phyloP scores from a whole-genome alignment of 2,888 invertebrate species.

The Aproaerema taeniolella region DNA sequence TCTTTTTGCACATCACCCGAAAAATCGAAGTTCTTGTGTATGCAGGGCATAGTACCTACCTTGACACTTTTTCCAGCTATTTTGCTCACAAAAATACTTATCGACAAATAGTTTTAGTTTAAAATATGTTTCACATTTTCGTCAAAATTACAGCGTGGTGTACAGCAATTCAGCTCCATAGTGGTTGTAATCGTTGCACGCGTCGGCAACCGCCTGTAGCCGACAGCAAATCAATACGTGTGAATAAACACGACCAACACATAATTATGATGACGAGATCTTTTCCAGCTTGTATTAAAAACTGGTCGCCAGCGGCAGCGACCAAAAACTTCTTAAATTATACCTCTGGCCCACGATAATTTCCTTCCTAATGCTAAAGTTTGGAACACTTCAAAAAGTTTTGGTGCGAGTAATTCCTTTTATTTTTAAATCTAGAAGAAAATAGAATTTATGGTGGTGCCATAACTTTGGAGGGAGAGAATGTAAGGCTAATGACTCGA shows the following conservation, averaged over 20 bases:
- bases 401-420: conserved; percentile 39
- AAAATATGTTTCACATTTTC: not conserved
- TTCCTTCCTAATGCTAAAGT: conserved; percentile 60
- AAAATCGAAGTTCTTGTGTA: too few relatives aligned
- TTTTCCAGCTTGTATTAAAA: conserved; percentile 30
- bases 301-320: conserved; percentile 30
- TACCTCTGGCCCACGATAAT: conserved; percentile 52
- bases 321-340: conserved; percentile 51
- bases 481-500: conserved; percentile 27
- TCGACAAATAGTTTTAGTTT: too few relatives aligned
- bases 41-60: too few relatives aligned
- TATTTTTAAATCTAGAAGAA: conserved; percentile 48
- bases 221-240: conserved; percentile 7
- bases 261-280: not conserved
- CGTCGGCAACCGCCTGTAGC: not conserved
- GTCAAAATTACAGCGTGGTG: too few relatives aligned
- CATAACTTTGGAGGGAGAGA: conserved; percentile 31
- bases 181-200: not conserved
- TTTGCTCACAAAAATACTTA: too few relatives aligned
- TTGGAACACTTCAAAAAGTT: conserved; percentile 47
- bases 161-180: not conserved
- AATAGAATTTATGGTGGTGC: conserved; percentile 45
- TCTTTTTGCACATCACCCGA: too few relatives aligned
- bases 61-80: too few relatives aligned
- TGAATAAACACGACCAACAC: conserved; percentile 3